Evolutionary conservation across 2,113 vertebrate genomes (phyloP).

Genomic region (mouse (Mus musculus)): DNA sequence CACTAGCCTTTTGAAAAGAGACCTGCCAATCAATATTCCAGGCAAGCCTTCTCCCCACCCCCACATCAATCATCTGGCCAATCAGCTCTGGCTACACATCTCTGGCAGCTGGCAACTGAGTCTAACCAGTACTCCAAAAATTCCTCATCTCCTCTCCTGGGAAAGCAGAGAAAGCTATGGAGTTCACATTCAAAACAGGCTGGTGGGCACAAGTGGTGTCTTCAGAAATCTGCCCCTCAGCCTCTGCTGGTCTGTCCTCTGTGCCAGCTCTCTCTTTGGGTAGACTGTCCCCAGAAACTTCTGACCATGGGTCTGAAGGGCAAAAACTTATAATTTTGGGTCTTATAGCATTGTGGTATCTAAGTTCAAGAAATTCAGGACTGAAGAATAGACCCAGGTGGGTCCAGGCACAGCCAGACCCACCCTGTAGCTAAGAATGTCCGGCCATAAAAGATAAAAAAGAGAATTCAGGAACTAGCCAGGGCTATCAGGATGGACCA

Average conservation of each 20-base stretch:
- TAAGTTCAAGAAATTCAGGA: no score
- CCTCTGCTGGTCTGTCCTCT: no score
- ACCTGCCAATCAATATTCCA: not conserved
- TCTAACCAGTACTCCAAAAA: no score
- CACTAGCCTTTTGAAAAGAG: not conserved
- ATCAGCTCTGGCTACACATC: not conserved
- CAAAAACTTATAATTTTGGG: no score
- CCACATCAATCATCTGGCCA: not conserved
- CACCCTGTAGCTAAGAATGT: no score
- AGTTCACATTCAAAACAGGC: not conserved
- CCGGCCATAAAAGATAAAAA: no score
- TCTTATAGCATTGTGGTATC: no score
- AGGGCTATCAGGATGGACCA: no score
- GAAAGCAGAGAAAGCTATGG: not conserved
- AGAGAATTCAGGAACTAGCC: no score
- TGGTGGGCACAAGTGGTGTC: rapidly evolving
- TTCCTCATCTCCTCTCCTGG: not conserved
- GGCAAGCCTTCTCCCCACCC: not conserved
- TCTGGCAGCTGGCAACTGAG: not conserved
- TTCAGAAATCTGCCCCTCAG: not conserved
- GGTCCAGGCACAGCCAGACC: no score
- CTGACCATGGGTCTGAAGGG: not conserved
- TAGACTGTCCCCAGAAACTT: not conserved
- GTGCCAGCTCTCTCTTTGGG: no score
- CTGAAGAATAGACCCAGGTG: no score